Percentiles rank a stretch among this genome's conserved stretches.
Evolutionary conservation across 2,113 vertebrate species (phyloP).

Genomic region (Mola mola): DNA sequence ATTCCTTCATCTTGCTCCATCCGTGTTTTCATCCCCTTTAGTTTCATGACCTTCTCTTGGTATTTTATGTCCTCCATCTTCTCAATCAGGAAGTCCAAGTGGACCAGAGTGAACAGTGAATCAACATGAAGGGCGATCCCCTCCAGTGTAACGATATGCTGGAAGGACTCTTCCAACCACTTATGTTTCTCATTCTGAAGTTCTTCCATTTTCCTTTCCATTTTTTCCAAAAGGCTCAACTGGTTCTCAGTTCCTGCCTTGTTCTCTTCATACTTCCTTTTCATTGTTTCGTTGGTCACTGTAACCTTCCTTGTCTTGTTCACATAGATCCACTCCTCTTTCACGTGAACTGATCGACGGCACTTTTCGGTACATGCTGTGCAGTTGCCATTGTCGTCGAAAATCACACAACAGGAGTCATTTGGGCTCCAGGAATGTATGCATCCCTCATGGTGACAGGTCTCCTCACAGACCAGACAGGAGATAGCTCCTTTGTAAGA

Average conservation of each 20-base stretch:
- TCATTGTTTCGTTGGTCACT: not conserved
- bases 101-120: not conserved
- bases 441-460: slow-evolving; percentile 18
- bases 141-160: not conserved
- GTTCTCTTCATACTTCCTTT: not conserved
- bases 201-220: not conserved
- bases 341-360: slow-evolving; percentile 18
- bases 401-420: slow-evolving; percentile 14
- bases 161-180: not conserved
- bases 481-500: slow-evolving; percentile 1
- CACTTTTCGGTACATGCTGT: slow-evolving; percentile 17
- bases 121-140: not conserved
- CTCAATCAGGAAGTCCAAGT: slow-evolving; percentile 2
- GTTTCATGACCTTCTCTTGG: not conserved
- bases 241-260: no score
- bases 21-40: not conserved
- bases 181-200: not conserved
- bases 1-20: not conserved
- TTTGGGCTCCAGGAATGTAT: not conserved
- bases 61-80: not conserved
- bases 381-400: not conserved
- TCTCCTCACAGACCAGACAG: slow-evolving; percentile 21
- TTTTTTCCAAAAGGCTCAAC: not conserved
- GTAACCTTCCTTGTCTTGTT: not conserved
- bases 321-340: slow-evolving; percentile 27